These are phyloP conservation scores for Acleris emargana DNA, from an alignment of 2,888 invertebrate genomes.

Conservation along the genomic window DNA sequence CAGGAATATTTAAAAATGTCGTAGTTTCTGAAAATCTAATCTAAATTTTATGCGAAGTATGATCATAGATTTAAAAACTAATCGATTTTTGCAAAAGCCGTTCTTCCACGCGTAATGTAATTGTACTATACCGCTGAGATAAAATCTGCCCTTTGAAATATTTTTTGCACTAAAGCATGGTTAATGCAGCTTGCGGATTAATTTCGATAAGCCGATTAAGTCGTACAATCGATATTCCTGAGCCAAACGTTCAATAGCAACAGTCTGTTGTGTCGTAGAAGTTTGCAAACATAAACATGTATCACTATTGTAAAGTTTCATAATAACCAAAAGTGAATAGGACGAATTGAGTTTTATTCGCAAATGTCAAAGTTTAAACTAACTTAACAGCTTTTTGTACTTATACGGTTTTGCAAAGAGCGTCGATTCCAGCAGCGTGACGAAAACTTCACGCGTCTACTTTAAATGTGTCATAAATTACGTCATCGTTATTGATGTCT, in stretches of 20 bases:
- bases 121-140: not conserved
- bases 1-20: too few relatives aligned
- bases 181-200: constrained; percentile 23
- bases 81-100: too few relatives aligned
- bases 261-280: constrained; percentile 8
- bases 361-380: too few relatives aligned
- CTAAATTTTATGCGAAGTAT: too few relatives aligned
- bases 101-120: too few relatives aligned
- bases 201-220: constrained; percentile 28
- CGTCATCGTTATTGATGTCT: not conserved
- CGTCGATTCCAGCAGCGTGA: constrained; percentile 3
- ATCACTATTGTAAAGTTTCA: not conserved
- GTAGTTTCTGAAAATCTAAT: too few relatives aligned
- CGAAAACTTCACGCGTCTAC: constrained; percentile 8
- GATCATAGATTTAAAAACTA: too few relatives aligned
- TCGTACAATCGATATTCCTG: constrained; percentile 15
- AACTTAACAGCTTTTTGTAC: too few relatives aligned
- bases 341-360: too few relatives aligned
- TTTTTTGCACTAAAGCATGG: not conserved
- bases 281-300: constrained; percentile 29
- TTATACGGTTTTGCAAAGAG: too few relatives aligned
- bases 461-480: not conserved
- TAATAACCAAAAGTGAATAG: too few relatives aligned
- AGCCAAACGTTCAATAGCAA: constrained; percentile 1
- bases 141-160: constrained; percentile 6